Percentiles rank a stretch among this genome's conserved stretches.
These are phyloP conservation scores for Catostylus mosaicus DNA, from an alignment of 30 jellyfish, hydroid and myxozoan species.

Conservation along the genomic window DNA sequence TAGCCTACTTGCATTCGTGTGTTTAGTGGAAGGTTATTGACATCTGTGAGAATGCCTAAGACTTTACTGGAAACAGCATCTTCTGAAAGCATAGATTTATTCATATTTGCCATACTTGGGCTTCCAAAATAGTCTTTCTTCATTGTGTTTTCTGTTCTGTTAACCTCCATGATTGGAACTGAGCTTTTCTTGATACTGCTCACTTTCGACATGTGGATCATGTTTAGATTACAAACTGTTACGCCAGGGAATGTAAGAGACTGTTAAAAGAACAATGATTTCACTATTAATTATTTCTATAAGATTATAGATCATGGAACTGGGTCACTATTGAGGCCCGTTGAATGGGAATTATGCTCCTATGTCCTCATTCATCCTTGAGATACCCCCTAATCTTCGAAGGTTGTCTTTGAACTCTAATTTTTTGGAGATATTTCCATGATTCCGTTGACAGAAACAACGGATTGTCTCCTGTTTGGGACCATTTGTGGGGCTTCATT, in stretches of 20 bases:
- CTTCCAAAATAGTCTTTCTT: slow-evolving; percentile 6
- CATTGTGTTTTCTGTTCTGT: slow-evolving; percentile 3
- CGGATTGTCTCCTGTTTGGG: no score
- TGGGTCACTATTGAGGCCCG: no score
- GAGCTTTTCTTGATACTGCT: neutral
- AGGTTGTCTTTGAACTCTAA: no score
- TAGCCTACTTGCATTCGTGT: neutral
- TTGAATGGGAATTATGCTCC: no score
- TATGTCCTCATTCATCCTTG: no score
- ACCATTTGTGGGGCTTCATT: no score
- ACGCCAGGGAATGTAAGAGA: slow-evolving; percentile 55
- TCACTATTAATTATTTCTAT: neutral
- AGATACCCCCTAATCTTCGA: no score
- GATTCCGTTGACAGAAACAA: no score
- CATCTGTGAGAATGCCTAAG: neutral
- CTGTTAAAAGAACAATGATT: slow-evolving; percentile 11
- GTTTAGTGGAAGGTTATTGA: neutral
- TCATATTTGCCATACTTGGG: neutral
- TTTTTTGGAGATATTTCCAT: no score
- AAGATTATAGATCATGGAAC: no score
- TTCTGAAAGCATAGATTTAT: slow-evolving; percentile 1
- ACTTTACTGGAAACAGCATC: neutral
- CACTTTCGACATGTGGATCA: slow-evolving; percentile 25
- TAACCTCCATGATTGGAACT: neutral
- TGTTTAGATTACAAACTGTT: slow-evolving; percentile 62